A percentile compares a stretch with the other conserved stretches of the same genome.
These are phyloP conservation scores for Neostethus bicornis DNA, from an alignment of 2,797 vertebrate genomes.

Conservation along the genomic window DNA sequence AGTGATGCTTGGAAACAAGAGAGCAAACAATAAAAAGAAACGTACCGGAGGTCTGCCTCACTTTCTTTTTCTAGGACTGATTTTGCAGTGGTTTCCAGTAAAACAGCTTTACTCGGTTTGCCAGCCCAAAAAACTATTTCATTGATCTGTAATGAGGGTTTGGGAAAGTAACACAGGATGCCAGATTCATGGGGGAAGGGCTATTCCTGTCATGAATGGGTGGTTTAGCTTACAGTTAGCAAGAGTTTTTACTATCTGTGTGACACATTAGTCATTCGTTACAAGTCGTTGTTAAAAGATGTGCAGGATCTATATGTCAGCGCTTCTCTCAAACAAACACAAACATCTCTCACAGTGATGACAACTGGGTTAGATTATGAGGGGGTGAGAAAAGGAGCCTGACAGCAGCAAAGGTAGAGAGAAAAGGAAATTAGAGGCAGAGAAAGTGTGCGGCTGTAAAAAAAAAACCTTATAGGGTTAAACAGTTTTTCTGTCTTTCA, in stretches of 20 bases:
- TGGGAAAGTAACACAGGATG: slow-evolving; percentile 32
- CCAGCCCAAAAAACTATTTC: slow-evolving; percentile 29
- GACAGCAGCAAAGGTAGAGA: slow-evolving; percentile 52
- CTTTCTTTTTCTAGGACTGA: slow-evolving; percentile 46
- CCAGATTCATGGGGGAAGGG: slow-evolving; percentile 30
- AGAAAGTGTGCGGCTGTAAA: slow-evolving; percentile 14
- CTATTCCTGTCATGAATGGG: slow-evolving; percentile 24
- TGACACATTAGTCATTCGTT: slow-evolving; percentile 54
- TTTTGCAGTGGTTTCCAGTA: slow-evolving; percentile 8
- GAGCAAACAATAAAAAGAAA: slow-evolving; percentile 35
- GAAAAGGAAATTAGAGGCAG: slow-evolving; percentile 13
- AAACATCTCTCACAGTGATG: slow-evolving; percentile 49
- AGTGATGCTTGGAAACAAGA: slow-evolving; percentile 23
- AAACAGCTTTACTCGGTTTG: slow-evolving; percentile 40
- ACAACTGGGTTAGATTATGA: slow-evolving; percentile 64
- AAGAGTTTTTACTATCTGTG: slow-evolving; percentile 40
- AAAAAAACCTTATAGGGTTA: slow-evolving; percentile 45
- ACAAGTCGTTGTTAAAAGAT: slow-evolving; percentile 74
- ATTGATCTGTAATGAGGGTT: slow-evolving; percentile 18
- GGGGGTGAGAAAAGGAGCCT: slow-evolving; percentile 67
- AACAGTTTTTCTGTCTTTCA: slow-evolving; percentile 66
- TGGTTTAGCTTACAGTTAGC: slow-evolving; percentile 57
- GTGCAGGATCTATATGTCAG: slow-evolving; percentile 52
- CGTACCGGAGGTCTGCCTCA: slow-evolving; percentile 41
- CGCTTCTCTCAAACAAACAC: slow-evolving; percentile 55